phyloP scores from a whole-genome alignment of 1,140 invertebrate species.

The Asobara japonica region DNA sequence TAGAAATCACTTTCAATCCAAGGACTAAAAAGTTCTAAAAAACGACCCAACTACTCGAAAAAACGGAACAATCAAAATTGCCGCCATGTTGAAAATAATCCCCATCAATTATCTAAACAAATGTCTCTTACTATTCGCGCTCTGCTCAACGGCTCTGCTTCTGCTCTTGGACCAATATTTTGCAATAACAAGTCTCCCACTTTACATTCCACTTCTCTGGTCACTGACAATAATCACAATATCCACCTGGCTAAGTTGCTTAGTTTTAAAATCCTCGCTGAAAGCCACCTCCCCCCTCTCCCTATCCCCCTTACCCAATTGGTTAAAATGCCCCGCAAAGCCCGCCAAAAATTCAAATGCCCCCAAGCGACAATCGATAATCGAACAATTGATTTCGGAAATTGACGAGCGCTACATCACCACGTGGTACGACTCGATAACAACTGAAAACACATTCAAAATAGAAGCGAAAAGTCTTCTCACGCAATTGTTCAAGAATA shows the following conservation, averaged over 20 bases:
- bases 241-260: conserved; percentile 57
- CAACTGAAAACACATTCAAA: conserved; percentile 51
- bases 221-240: conserved; percentile 47
- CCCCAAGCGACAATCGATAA: background rate
- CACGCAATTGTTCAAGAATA: conserved; percentile 45
- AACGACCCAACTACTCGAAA: no score
- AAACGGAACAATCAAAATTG: no score
- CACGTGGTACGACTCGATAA: conserved; percentile 57
- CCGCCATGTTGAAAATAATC: conserved; percentile 37
- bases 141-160: conserved; percentile 44
- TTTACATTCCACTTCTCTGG: conserved; percentile 56
- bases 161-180: conserved; percentile 52
- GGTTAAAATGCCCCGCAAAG: background rate
- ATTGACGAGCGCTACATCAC: conserved; percentile 50
- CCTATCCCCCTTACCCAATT: conserved; percentile 33
- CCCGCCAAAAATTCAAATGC: background rate
- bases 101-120: conserved; percentile 56
- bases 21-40: no score
- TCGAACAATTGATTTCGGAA: conserved; percentile 45
- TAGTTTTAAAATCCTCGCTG: conserved; percentile 48
- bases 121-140: conserved; percentile 49
- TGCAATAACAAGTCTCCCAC: conserved; percentile 43
- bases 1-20: no score
- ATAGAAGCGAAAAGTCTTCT: conserved; percentile 49
- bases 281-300: conserved; percentile 51